Percentiles rank a stretch among this genome's conserved stretches.
Conservation (phyloP, 2,888 invertebrate genomes). For the Phortica magna region DNA sequence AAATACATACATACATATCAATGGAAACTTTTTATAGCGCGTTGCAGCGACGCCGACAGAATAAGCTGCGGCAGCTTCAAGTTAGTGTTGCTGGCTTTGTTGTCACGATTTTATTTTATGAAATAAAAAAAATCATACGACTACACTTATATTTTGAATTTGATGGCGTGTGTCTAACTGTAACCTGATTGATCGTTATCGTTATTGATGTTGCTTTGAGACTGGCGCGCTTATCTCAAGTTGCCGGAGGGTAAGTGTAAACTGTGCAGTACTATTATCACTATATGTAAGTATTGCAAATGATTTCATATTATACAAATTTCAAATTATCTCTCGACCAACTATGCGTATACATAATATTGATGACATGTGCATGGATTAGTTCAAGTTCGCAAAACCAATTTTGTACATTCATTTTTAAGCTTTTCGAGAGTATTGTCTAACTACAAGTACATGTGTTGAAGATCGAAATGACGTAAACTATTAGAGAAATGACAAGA, state of each 20-base stretch:
- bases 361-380: too few relatives aligned
- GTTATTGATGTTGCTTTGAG: background rate
- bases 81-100: background rate
- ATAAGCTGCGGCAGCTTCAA: background rate
- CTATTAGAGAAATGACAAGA: too few relatives aligned
- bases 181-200: background rate
- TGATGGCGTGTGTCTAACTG: background rate
- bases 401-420: too few relatives aligned
- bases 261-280: too few relatives aligned
- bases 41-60: background rate
- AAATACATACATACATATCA: background rate
- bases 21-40: background rate
- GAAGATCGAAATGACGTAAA: too few relatives aligned
- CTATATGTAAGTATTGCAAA: too few relatives aligned
- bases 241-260: background rate
- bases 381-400: too few relatives aligned
- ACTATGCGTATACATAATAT: too few relatives aligned
- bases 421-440: too few relatives aligned
- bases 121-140: slow-evolving; percentile 1
- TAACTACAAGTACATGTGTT: too few relatives aligned
- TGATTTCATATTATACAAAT: too few relatives aligned
- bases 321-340: too few relatives aligned
- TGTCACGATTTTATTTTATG: background rate
- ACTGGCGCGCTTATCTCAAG: background rate
- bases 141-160: background rate